Conservation (phyloP, 2,113 vertebrate species). For the Rostratula benghalensis region DNA sequence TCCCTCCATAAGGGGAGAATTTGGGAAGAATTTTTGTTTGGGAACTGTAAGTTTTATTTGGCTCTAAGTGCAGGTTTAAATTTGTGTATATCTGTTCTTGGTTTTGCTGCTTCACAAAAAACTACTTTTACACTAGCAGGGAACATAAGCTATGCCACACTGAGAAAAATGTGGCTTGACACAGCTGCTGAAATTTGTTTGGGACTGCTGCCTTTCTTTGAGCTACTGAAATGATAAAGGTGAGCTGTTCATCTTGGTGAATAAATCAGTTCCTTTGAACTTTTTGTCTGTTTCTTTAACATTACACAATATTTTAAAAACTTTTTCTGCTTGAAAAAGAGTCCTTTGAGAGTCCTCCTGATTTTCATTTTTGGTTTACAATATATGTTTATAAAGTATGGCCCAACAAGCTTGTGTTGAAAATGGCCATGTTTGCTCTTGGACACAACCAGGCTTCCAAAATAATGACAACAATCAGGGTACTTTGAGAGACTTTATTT, state of each 20-base stretch:
- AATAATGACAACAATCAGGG: neutral
- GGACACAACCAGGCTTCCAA: neutral
- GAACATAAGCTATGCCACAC: neutral
- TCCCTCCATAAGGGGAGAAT: neutral
- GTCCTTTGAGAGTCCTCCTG: neutral
- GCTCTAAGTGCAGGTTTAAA: neutral
- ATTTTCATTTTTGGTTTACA: neutral
- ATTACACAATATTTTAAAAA: neutral
- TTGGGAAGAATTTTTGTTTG: neutral
- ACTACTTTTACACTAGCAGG: neutral
- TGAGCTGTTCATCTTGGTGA: neutral
- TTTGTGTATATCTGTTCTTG: neutral
- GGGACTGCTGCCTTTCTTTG: neutral
- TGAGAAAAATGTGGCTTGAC: neutral
- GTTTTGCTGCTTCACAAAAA: neutral
- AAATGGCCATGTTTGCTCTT: neutral
- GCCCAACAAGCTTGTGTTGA: neutral
- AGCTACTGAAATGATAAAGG: neutral
- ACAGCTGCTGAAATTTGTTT: neutral
- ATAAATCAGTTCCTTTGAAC: neutral
- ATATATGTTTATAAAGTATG: neutral
- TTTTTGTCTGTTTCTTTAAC: neutral
- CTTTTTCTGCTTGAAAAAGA: neutral
- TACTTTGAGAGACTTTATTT: neutral
- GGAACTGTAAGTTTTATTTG: neutral